Evolutionary conservation across 2,888 invertebrate species (phyloP).

Genomic region (Dicycla oo): DNA sequence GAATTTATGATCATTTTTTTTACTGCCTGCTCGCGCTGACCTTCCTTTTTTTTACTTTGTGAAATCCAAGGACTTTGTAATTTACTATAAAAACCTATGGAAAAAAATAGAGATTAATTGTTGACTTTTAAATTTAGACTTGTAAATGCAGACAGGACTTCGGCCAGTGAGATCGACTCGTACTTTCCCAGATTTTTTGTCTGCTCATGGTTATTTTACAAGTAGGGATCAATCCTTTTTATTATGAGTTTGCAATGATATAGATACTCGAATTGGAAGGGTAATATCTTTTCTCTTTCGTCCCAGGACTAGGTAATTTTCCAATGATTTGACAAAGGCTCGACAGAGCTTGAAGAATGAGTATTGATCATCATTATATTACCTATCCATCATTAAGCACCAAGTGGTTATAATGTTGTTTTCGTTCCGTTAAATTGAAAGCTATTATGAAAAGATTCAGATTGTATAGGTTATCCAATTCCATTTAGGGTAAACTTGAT

Average conservation of each 20-base stretch:
- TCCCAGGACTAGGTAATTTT: not conserved
- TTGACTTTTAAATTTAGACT: no score
- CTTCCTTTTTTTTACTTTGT: not conserved
- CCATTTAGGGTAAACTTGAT: no score
- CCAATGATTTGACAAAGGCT: not conserved
- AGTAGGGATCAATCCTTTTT: slow-evolving; percentile 39
- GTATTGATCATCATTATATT: not conserved
- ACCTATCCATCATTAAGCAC: not conserved
- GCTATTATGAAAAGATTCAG: not conserved
- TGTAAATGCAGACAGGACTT: not conserved
- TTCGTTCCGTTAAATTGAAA: not conserved
- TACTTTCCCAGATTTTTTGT: slow-evolving; percentile 13
- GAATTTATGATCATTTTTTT: not conserved
- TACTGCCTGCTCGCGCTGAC: not conserved
- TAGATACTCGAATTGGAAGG: slow-evolving; percentile 16
- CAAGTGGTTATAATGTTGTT: not conserved
- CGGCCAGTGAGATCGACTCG: not conserved
- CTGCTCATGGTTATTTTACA: slow-evolving; percentile 28
- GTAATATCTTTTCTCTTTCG: slow-evolving; percentile 11
- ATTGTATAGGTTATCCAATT: not conserved
- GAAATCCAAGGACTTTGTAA: not conserved
- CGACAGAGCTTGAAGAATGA: not conserved
- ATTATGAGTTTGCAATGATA: slow-evolving; percentile 29
- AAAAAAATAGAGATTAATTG: not conserved
- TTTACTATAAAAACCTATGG: not conserved